These are phyloP conservation scores for Cabera pusaria DNA, from an alignment of 2,888 invertebrate genomes.

Conservation along the genomic window DNA sequence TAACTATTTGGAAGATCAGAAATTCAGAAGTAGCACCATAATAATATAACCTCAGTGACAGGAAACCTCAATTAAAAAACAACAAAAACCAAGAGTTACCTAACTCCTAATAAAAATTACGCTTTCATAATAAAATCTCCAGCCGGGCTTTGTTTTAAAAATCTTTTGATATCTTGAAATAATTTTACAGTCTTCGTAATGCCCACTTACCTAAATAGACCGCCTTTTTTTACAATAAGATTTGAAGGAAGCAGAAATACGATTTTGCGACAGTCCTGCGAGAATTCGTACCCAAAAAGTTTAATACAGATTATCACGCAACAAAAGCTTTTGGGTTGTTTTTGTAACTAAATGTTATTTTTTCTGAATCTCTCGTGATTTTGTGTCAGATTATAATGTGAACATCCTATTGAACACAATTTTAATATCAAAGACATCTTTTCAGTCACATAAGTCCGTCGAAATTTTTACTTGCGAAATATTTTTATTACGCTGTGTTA, in stretches of 20 bases:
- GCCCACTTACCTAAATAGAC: constrained; percentile 22
- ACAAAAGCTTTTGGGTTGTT: constrained; percentile 29
- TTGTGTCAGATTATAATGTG: too few relatives aligned
- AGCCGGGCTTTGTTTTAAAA: constrained; percentile 16
- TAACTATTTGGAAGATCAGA: too few relatives aligned
- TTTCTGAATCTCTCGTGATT: constrained; percentile 17
- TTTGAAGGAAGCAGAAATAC: constrained; percentile 30
- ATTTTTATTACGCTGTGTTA: too few relatives aligned
- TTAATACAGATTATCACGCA: constrained; percentile 36
- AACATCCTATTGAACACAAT: too few relatives aligned
- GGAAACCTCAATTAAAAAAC: constrained; percentile 3
- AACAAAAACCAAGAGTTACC: constrained; percentile 5
- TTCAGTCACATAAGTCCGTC: too few relatives aligned
- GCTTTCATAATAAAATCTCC: constrained; percentile 17
- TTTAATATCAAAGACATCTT: too few relatives aligned
- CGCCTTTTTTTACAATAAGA: constrained; percentile 23
- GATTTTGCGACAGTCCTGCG: constrained; percentile 29
- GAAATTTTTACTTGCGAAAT: too few relatives aligned
- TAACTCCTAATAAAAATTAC: constrained; percentile 17
- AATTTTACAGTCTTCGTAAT: constrained; percentile 25
- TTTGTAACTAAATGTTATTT: constrained; percentile 28
- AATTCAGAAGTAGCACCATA: too few relatives aligned
- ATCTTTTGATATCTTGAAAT: constrained; percentile 23
- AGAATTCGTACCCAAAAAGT: constrained; percentile 32
- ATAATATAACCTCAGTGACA: not conserved